Base-by-base conservation (phyloP, 2,797 vertebrate species). In the Rhynchonycteris naso region DNA sequence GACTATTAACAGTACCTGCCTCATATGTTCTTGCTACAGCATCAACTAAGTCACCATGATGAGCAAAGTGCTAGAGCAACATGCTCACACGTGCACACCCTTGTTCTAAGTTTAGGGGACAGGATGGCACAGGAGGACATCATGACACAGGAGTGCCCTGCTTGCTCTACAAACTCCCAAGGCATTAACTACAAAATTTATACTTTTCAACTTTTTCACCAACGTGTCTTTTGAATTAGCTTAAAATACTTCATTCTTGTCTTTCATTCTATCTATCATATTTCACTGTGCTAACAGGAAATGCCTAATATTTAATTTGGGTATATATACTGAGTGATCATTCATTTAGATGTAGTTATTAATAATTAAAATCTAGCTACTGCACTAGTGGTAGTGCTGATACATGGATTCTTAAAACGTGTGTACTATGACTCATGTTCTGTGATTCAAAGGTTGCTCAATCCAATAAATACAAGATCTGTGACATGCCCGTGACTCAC, bases 241-340 rank as follows among this genome's bases (percentile, higher is more conserved):
- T 84, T 80, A n/a, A 88, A 69, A 21, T 1, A 28, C 3, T 76
- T 79, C 68, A 30, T 63, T 84, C 5, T 85, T 79, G 82, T 87
- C 18, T 52, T 43, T 79, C 18, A 58, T 43, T 79, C 33, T 71
- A 47, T 22, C 9, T 30, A 61, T 52, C 56, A 18, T 50, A 33
- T 35, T 24, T 30, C 30, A 72, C 30, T 75, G 71, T 38, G 24
- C 10, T 9, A 18, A 14, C 7, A 18, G 8, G 14, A 14, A 14
- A 47, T 35, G 9, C 3, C 65, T 88, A 66, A 10, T 86, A 63
- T 82, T 47, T 56, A 86, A 82, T 63, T 61, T 22, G 28, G 26
- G 52, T 30, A 59, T 63, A 82, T 86, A 74, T 0, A 68, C 1
- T 72, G 28, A 63, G 22, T 65, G 12, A 35, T 35, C 69, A 74